Evolutionary conservation across 2,888 invertebrate species (phyloP).

Genomic region (Eilema depressum): DNA sequence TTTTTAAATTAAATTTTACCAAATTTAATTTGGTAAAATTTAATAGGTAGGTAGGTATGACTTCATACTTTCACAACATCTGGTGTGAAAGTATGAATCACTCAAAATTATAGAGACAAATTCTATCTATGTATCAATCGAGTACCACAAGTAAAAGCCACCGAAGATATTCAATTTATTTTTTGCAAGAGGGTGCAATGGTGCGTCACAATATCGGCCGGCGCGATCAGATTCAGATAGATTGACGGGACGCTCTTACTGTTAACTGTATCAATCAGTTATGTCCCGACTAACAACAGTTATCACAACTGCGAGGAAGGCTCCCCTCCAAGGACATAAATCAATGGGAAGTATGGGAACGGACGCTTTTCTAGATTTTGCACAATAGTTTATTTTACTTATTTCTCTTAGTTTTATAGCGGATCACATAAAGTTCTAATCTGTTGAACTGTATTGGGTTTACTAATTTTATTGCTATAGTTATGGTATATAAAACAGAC

Average conservation of each 20-base stretch:
- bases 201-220: constrained; percentile 61
- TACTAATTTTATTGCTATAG: not conserved
- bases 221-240: constrained; percentile 60
- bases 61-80: no score
- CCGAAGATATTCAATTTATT: constrained; percentile 71
- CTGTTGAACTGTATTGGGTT: not conserved
- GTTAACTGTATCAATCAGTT: constrained; percentile 61
- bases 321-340: constrained; percentile 44
- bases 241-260: constrained; percentile 59
- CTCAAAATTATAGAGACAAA: not conserved
- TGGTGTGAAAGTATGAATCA: not conserved
- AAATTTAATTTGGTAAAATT: no score
- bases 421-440: constrained; percentile 15
- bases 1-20: no score
- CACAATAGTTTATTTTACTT: constrained; percentile 41
- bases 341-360: constrained; percentile 49
- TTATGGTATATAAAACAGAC: not conserved
- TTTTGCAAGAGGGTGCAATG: constrained; percentile 69
- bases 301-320: constrained; percentile 34
- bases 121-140: not conserved
- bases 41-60: no score
- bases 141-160: constrained; percentile 31
- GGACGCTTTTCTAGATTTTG: constrained; percentile 41
- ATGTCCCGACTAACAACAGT: constrained; percentile 46
- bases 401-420: constrained; percentile 28